Conservation (phyloP, 2,113 vertebrate species). For the Vulpes vulpes region DNA sequence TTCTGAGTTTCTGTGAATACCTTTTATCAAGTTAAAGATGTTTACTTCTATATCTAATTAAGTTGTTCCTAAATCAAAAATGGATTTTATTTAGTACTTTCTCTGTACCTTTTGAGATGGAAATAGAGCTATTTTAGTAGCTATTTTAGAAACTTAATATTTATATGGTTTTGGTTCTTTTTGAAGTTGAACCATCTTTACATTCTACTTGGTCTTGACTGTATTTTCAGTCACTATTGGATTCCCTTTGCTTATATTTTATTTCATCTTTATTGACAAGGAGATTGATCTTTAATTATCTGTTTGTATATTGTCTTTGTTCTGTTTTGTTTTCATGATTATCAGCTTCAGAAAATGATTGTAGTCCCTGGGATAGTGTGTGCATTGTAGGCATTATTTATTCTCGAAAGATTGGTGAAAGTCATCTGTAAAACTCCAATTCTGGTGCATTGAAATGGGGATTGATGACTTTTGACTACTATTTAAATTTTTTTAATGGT, state of each 20-base stretch:
- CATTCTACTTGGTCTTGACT: background rate
- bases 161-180: background rate
- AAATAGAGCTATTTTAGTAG: background rate
- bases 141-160: background rate
- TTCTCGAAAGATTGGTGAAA: background rate
- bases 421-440: background rate
- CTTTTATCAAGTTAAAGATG: conserved; percentile 14
- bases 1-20: background rate
- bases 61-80: conserved; percentile 7
- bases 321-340: background rate
- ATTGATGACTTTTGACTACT: background rate
- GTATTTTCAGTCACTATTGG: background rate
- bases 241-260: conserved; percentile 5
- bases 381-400: background rate
- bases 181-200: background rate
- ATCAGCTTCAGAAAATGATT: conserved; percentile 11
- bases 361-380: background rate
- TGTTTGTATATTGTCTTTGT: background rate
- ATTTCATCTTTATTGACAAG: background rate
- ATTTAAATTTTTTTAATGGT: conserved; percentile 12
- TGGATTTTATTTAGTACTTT: background rate
- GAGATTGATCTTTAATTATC: background rate
- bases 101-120: background rate
- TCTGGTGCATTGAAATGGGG: background rate
- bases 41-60: background rate